These are phyloP conservation scores for Hypomecis punctinalis DNA, from an alignment of 2,888 invertebrate genomes.

Conservation along the genomic window DNA sequence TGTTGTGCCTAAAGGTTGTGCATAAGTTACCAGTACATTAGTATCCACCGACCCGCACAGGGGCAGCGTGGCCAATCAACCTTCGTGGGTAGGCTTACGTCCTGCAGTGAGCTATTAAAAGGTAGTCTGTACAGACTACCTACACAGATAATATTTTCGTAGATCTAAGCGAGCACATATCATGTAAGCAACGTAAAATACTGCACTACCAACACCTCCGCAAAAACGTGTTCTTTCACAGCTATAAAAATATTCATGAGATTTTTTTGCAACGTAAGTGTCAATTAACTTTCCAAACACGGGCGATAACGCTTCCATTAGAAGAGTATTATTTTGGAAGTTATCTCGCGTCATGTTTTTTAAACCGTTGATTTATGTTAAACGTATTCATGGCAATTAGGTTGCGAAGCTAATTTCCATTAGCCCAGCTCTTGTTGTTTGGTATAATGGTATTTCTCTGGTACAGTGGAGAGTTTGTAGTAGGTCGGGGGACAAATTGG, in stretches of 20 bases:
- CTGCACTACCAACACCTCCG: not conserved
- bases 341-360: slow-evolving; percentile 62
- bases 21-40: too few species aligned
- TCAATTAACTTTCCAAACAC: slow-evolving; percentile 37
- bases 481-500: not conserved
- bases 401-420: slow-evolving; percentile 64
- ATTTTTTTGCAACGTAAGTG: slow-evolving; percentile 32
- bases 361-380: slow-evolving; percentile 66
- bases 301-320: slow-evolving; percentile 36
- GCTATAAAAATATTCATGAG: slow-evolving; percentile 32
- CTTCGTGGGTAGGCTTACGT: too few species aligned
- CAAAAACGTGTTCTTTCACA: slow-evolving; percentile 16
- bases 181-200: not conserved
- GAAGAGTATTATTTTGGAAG: slow-evolving; percentile 40
- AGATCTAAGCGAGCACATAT: not conserved
- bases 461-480: slow-evolving; percentile 33
- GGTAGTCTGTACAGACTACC: too few species aligned
- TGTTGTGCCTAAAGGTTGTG: too few species aligned
- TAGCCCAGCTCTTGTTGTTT: slow-evolving; percentile 58
- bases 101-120: too few species aligned
- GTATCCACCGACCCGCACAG: too few species aligned
- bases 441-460: slow-evolving; percentile 49
- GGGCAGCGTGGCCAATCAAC: too few species aligned
- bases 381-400: slow-evolving; percentile 70
- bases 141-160: too few species aligned